Evolutionary conservation across 2,113 vertebrate species (phyloP).

Genomic region (Tenrec ecaudatus): DNA sequence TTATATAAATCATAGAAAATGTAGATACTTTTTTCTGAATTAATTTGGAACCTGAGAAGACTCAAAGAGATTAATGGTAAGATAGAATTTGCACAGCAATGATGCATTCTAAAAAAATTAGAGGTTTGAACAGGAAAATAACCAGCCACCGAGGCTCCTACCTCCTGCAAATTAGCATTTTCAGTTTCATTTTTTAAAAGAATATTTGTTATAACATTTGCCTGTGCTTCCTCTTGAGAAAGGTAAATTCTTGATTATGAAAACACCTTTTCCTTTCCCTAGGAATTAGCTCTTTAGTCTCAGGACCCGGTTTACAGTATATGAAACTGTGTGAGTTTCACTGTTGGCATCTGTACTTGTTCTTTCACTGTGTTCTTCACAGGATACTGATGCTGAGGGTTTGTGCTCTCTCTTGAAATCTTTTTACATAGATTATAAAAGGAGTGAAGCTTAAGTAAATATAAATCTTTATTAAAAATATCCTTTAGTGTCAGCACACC

Average conservation of each 20-base stretch:
- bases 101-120: background rate
- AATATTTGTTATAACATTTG: background rate
- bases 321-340: background rate
- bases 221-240: background rate
- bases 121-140: slow-evolving; percentile 8
- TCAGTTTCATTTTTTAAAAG: background rate
- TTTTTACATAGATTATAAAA: slow-evolving; percentile 65
- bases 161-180: background rate
- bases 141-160: background rate
- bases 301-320: background rate
- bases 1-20: background rate
- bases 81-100: background rate
- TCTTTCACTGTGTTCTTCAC: slow-evolving; percentile 5
- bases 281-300: background rate
- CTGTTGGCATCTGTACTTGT: background rate
- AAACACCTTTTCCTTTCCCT: background rate
- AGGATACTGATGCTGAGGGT: background rate
- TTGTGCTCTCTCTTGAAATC: slow-evolving; percentile 36
- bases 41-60: background rate
- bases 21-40: background rate
- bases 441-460: slow-evolving; percentile 49
- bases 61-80: slow-evolving; percentile 16
- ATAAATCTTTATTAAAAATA: slow-evolving; percentile 40
- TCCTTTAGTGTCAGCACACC: background rate
- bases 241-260: background rate